A percentile compares a stretch with the other conserved stretches of the same genome.
Evolutionary conservation across 1,140 invertebrate genomes (phyloP).

Genomic region (Polypedilum pembai): DNA sequence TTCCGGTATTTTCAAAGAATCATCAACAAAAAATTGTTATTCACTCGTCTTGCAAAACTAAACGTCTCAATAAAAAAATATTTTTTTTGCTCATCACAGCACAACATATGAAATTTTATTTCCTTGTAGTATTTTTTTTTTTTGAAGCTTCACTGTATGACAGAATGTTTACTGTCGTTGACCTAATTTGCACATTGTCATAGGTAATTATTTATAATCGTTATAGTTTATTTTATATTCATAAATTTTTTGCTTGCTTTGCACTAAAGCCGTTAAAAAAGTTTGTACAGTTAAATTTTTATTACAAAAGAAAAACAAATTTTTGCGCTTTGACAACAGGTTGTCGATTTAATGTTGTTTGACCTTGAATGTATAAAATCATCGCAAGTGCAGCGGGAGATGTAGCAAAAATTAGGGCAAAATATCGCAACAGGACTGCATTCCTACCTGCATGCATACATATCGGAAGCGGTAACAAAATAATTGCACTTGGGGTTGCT

Average conservation of each 20-base stretch:
- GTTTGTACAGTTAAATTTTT: neutral
- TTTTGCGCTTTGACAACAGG: neutral
- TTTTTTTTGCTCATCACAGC: neutral
- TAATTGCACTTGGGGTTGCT: conserved; percentile 15
- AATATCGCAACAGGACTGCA: conserved; percentile 9
- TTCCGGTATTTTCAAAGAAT: too few species aligned
- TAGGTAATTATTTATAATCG: conserved; percentile 27
- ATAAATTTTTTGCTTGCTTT: neutral
- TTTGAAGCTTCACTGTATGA: neutral
- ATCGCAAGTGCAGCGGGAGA: neutral
- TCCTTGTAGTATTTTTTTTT: conserved; percentile 22
- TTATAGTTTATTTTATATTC: neutral
- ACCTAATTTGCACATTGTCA: conserved; percentile 21
- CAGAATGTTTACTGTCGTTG: conserved; percentile 15
- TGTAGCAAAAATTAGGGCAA: neutral
- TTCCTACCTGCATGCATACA: neutral
- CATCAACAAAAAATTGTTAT: too few species aligned
- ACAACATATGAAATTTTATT: neutral
- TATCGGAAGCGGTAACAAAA: conserved; percentile 17
- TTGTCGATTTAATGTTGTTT: conserved; percentile 7
- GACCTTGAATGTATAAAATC: neutral
- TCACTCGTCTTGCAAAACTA: neutral
- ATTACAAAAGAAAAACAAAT: neutral
- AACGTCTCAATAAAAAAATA: conserved; percentile 1
- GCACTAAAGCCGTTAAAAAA: neutral